Percentiles rank a stretch among this genome's conserved stretches.
phyloP scores from a whole-genome alignment of 2,888 invertebrate genomes.

The Steinernema carpocapsae region DNA sequence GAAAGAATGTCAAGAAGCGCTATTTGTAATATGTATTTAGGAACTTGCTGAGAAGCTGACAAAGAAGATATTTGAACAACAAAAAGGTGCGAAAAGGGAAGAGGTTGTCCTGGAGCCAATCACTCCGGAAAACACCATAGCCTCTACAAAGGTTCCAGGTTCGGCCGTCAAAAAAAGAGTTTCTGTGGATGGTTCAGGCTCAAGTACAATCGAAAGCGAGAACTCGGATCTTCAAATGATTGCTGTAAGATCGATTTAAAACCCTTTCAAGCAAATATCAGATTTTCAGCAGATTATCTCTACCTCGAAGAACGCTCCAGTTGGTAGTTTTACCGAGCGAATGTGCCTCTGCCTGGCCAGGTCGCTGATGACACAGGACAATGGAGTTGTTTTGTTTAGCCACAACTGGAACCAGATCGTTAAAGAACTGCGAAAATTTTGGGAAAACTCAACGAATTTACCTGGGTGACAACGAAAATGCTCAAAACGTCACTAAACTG shows the following conservation, averaged over 20 bases:
- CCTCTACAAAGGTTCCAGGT: too few species aligned
- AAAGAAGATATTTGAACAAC: background rate
- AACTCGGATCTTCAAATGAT: too few species aligned
- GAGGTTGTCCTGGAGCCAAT: too few species aligned
- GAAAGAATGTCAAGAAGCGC: background rate
- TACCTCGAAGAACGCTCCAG: conserved; percentile 44
- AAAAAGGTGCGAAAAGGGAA: too few species aligned
- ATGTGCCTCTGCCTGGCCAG: conserved; percentile 36
- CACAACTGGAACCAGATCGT: conserved; percentile 91
- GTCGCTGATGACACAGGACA: conserved; percentile 38
- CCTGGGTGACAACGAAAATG: conserved; percentile 76
- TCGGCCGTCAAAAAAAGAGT: too few species aligned
- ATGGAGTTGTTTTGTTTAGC: conserved; percentile 22
- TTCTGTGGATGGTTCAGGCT: too few species aligned
- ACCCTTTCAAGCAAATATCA: too few species aligned
- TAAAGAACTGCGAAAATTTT: conserved; percentile 85
- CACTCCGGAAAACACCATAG: too few species aligned
- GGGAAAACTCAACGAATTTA: conserved; percentile 81
- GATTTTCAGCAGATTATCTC: background rate
- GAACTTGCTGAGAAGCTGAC: background rate
- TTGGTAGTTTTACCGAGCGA: conserved; percentile 37
- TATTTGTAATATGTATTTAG: background rate
- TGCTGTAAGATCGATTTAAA: too few species aligned
- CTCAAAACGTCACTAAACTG: background rate
- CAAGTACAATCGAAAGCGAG: too few species aligned